Conservation (phyloP, 2,113 vertebrate genomes). For the Neolamprologus tretocephalus region DNA sequence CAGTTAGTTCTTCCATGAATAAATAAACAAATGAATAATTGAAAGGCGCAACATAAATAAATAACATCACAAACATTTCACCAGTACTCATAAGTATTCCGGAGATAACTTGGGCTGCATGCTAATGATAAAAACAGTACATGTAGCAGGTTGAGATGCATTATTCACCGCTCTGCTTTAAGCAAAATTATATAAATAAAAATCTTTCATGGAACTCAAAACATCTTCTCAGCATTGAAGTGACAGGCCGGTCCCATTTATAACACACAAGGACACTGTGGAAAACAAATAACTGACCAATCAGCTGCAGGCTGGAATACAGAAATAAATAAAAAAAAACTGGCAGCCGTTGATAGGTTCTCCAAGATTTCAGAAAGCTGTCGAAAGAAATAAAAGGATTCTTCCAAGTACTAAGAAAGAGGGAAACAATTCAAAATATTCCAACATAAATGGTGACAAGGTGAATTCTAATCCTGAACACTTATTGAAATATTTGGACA, state of each 20-base stretch:
- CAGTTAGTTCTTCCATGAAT: constrained; percentile 79
- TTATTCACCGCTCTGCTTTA: constrained; percentile 60
- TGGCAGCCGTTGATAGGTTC: constrained; percentile 23
- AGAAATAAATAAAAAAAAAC: constrained; percentile 2
- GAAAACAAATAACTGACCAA: constrained; percentile 65
- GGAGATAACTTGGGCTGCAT: constrained; percentile 70
- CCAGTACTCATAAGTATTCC: constrained; percentile 73
- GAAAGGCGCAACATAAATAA: constrained; percentile 81
- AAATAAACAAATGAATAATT: constrained; percentile 85
- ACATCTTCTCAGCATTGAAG: constrained; percentile 56
- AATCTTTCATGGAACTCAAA: constrained; percentile 59
- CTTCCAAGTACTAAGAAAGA: not conserved
- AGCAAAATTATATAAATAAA: constrained; percentile 62
- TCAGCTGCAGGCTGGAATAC: constrained; percentile 35
- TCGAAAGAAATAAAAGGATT: not conserved
- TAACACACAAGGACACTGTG: constrained; percentile 55
- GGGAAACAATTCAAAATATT: not conserved
- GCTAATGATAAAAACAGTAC: constrained; percentile 75
- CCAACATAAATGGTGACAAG: not conserved
- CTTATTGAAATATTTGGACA: not conserved
- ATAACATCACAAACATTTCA: constrained; percentile 80
- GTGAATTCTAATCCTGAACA: not conserved
- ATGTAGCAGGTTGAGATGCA: constrained; percentile 64
- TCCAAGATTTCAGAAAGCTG: constrained; percentile 8
- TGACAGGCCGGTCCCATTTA: constrained; percentile 67